phyloP scores from a whole-genome alignment of 1,140 invertebrate genomes.

The Coptotermes formosanus region DNA sequence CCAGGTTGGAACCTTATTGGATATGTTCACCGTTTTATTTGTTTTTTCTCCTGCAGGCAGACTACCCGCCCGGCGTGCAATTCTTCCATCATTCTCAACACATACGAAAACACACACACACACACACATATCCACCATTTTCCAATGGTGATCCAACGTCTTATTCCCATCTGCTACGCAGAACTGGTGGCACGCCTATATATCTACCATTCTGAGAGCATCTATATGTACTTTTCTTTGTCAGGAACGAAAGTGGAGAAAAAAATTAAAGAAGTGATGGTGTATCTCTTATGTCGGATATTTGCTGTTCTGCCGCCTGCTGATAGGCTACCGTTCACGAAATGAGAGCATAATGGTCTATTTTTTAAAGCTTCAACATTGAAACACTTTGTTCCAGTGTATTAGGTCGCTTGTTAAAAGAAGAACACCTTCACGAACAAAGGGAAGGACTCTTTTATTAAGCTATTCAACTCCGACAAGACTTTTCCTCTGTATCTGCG shows the following conservation, averaged over 20 bases:
- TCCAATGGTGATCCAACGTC: slow-evolving; percentile 19
- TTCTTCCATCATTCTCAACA: slow-evolving; percentile 40
- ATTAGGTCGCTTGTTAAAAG: background rate
- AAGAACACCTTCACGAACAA: background rate
- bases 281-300: background rate
- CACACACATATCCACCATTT: slow-evolving; percentile 30
- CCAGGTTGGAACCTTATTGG: slow-evolving; percentile 35
- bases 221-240: background rate
- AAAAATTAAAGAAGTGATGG: background rate
- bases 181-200: background rate
- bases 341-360: slow-evolving; percentile 4
- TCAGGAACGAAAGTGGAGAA: background rate
- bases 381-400: background rate
- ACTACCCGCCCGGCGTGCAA: background rate
- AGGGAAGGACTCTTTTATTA: background rate
- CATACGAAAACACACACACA: slow-evolving; percentile 39
- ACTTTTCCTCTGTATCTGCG: background rate
- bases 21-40: slow-evolving; percentile 35
- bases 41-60: slow-evolving; percentile 23
- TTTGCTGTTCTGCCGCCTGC: background rate
- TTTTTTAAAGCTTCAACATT: slow-evolving; percentile 6
- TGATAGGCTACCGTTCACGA: background rate
- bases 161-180: background rate
- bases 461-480: background rate
- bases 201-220: background rate